phyloP scores from a whole-genome alignment of 2,888 invertebrate species.

The Oscheius sp. region DNA sequence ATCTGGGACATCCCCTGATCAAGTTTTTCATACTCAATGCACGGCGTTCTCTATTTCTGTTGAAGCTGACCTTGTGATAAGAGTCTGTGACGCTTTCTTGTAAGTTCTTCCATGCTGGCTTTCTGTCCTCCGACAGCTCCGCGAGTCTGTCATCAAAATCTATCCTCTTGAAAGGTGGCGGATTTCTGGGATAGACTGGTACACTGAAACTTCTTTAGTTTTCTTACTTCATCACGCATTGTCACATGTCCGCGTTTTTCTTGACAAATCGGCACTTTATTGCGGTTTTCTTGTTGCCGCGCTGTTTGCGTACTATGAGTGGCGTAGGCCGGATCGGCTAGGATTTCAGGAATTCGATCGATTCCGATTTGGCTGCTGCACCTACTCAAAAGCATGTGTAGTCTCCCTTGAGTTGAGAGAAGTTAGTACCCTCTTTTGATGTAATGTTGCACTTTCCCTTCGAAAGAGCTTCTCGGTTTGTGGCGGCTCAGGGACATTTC shows the following conservation, averaged over 20 bases:
- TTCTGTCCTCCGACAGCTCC: slow-evolving; percentile 48
- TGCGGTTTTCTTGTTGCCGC: slow-evolving; percentile 38
- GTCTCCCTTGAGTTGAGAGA: not conserved
- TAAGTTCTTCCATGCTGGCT: slow-evolving; percentile 54
- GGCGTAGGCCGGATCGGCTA: slow-evolving; percentile 36
- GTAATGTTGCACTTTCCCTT: slow-evolving; percentile 16
- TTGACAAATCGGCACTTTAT: slow-evolving; percentile 25
- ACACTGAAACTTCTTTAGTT: slow-evolving; percentile 9
- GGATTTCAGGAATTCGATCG: slow-evolving; percentile 37
- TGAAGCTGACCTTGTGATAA: slow-evolving; percentile 59
- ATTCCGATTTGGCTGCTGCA: slow-evolving; percentile 16
- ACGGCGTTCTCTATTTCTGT: not conserved
- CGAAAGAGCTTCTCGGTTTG: not conserved
- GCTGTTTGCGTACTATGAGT: slow-evolving; percentile 36
- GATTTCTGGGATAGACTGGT: slow-evolving; percentile 23
- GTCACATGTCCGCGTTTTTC: slow-evolving; percentile 5
- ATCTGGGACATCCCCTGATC: slow-evolving; percentile 29
- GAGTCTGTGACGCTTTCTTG: slow-evolving; percentile 69
- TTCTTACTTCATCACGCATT: not conserved
- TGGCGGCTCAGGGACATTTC: slow-evolving; percentile 1
- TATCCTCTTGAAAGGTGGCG: slow-evolving; percentile 59
- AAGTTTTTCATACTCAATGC: slow-evolving; percentile 14
- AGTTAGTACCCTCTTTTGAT: slow-evolving; percentile 12
- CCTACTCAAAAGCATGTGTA: slow-evolving; percentile 13
- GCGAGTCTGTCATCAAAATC: slow-evolving; percentile 69